Percentiles rank a stretch among this genome's conserved stretches.
These are phyloP conservation scores for Pemphredon lugubris DNA, from an alignment of 2,888 invertebrate genomes.

Conservation along the genomic window DNA sequence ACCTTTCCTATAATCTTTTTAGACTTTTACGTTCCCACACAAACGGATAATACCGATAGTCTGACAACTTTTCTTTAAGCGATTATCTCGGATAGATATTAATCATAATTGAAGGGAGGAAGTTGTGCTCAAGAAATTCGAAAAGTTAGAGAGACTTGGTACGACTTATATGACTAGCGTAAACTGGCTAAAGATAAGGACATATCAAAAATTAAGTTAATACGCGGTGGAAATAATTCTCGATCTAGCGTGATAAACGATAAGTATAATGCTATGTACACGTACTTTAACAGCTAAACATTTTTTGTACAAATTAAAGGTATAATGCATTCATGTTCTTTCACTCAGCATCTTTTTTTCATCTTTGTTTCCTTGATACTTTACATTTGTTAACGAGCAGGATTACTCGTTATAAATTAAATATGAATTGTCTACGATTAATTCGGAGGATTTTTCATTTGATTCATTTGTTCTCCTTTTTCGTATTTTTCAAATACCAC, in stretches of 20 bases:
- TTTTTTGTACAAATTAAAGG: slow-evolving; percentile 27
- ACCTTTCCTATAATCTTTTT: slow-evolving; percentile 6
- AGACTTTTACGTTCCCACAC: not conserved
- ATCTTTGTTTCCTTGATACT: slow-evolving; percentile 4
- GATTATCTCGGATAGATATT: not conserved
- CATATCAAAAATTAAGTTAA: slow-evolving; percentile 19
- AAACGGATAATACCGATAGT: not conserved
- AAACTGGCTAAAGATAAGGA: slow-evolving; percentile 63
- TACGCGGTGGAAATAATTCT: not conserved
- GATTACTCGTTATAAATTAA: not conserved
- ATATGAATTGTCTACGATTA: slow-evolving; percentile 15
- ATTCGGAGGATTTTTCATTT: slow-evolving; percentile 25
- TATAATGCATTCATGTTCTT: slow-evolving; percentile 15
- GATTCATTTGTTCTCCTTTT: not conserved
- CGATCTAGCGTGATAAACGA: slow-evolving; percentile 9
- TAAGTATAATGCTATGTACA: slow-evolving; percentile 5
- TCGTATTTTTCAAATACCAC: slow-evolving; percentile 3
- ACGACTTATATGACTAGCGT: slow-evolving; percentile 67
- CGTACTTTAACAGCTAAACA: slow-evolving; percentile 20
- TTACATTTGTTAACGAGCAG: slow-evolving; percentile 7
- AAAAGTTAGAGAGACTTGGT: slow-evolving; percentile 15
- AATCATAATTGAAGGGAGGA: slow-evolving; percentile 13
- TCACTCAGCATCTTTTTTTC: not conserved
- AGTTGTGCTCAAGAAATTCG: slow-evolving; percentile 8
- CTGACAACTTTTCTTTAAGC: not conserved